phyloP scores from a whole-genome alignment of 1,140 invertebrate species.

The Camponotus pennsylvanicus region DNA sequence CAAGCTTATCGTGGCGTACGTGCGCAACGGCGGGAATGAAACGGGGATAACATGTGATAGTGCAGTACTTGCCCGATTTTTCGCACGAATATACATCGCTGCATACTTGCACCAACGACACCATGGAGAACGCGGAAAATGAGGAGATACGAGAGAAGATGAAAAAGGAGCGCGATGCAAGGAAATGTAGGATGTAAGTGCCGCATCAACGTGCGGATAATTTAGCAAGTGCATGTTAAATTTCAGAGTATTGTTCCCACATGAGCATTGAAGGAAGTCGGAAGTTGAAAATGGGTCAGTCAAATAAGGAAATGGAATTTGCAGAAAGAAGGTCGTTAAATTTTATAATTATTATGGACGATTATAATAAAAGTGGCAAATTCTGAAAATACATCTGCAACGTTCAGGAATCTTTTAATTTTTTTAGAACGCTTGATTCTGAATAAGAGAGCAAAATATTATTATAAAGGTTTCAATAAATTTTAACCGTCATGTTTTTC shows the following conservation, averaged over 20 bases:
- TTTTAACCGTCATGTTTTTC: background rate
- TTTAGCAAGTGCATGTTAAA: slow-evolving; percentile 49
- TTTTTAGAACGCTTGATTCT: background rate
- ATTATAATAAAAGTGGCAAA: background rate
- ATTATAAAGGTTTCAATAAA: background rate
- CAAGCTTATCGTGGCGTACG: slow-evolving; percentile 50
- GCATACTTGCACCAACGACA: slow-evolving; percentile 46
- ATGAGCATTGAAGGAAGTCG: slow-evolving; percentile 18
- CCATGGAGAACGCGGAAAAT: slow-evolving; percentile 26
- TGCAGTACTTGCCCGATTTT: slow-evolving; percentile 55
- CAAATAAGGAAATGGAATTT: background rate
- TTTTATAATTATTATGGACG: background rate
- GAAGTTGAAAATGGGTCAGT: slow-evolving; percentile 3
- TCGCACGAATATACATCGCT: slow-evolving; percentile 43
- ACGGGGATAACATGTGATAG: slow-evolving; percentile 48
- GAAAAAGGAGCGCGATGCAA: slow-evolving; percentile 23
- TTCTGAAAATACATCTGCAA: background rate
- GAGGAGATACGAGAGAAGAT: slow-evolving; percentile 42
- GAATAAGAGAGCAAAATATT: background rate
- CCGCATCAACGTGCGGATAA: slow-evolving; percentile 52
- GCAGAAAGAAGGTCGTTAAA: background rate
- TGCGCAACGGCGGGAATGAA: slow-evolving; percentile 35
- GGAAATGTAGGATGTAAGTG: slow-evolving; percentile 53
- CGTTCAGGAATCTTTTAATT: background rate
- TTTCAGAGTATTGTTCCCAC: slow-evolving; percentile 26